A percentile compares a stretch with the other conserved stretches of the same genome.
Conservation (phyloP, 2,888 invertebrate genomes). For the Heliothis peltigera region DNA sequence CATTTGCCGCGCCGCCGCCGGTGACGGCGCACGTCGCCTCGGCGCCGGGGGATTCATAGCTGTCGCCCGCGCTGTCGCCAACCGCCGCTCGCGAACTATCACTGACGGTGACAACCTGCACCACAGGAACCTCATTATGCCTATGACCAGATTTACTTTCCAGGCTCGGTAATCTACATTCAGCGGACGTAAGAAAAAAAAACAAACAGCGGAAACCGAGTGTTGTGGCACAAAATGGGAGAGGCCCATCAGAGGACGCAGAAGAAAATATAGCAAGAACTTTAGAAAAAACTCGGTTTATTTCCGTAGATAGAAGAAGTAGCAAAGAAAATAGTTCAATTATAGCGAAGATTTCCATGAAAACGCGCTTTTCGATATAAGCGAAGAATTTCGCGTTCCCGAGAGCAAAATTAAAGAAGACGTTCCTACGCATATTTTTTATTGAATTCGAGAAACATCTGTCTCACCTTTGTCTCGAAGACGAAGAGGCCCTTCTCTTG, state of each 20-base stretch:
- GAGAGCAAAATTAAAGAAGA: slow-evolving; percentile 45
- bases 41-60: slow-evolving; percentile 94
- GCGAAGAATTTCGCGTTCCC: slow-evolving; percentile 39
- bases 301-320: slow-evolving; percentile 40
- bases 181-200: not conserved
- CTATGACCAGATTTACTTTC: not conserved
- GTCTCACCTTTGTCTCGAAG: slow-evolving; percentile 85
- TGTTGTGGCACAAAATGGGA: slow-evolving; percentile 34
- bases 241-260: slow-evolving; percentile 40
- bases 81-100: slow-evolving; percentile 91
- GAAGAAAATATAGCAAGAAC: slow-evolving; percentile 46
- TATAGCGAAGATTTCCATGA: slow-evolving; percentile 27
- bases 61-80: slow-evolving; percentile 92
- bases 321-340: slow-evolving; percentile 43
- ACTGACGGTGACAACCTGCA: slow-evolving; percentile 90
- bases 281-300: slow-evolving; percentile 33
- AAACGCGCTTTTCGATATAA: slow-evolving; percentile 45
- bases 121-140: slow-evolving; percentile 5
- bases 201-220: slow-evolving; percentile 1
- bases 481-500: slow-evolving; percentile 84
- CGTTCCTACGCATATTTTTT: slow-evolving; percentile 15
- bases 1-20: slow-evolving; percentile 85
- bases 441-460: slow-evolving; percentile 45
- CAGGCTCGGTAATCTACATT: not conserved
- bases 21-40: slow-evolving; percentile 86